These are phyloP conservation scores for Deilephila porcellus DNA, from an alignment of 2,888 invertebrate genomes.

Conservation along the genomic window DNA sequence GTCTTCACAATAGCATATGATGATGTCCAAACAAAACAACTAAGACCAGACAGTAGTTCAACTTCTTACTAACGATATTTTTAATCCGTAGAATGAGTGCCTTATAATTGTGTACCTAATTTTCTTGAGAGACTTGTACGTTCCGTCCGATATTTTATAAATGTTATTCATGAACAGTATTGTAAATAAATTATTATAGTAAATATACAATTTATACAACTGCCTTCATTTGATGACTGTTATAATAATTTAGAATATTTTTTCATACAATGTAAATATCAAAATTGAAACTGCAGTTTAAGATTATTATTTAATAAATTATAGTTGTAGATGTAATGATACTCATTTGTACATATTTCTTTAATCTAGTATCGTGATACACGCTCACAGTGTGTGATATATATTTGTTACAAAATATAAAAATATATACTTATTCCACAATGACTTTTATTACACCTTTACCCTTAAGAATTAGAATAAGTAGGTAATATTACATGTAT, in stretches of 20 bases:
- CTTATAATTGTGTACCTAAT: conserved; percentile 58
- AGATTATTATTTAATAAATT: conserved; percentile 68
- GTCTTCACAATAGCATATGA: conserved; percentile 97
- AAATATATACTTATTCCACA: conserved; percentile 68
- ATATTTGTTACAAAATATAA: conserved; percentile 85
- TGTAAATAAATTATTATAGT: conserved; percentile 47
- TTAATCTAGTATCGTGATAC: conserved; percentile 60
- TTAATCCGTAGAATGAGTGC: conserved; percentile 58
- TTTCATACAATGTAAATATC: conserved; percentile 45
- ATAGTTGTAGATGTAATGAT: conserved; percentile 64
- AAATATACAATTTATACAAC: conserved; percentile 46
- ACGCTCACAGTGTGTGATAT: conserved; percentile 73
- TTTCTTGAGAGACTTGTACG: conserved; percentile 43
- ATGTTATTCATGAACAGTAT: conserved; percentile 21
- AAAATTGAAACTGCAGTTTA: conserved; percentile 48
- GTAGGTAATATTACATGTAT: neutral
- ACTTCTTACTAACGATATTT: conserved; percentile 82
- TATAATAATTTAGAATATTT: conserved; percentile 56
- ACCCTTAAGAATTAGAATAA: neutral
- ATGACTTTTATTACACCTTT: conserved; percentile 45
- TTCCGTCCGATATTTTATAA: conserved; percentile 43
- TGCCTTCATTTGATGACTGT: conserved; percentile 78
- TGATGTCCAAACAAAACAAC: conserved; percentile 93
- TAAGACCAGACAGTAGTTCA: conserved; percentile 91
- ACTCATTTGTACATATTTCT: conserved; percentile 74